These are phyloP conservation scores for Panthera uncia DNA, from an alignment of 2,113 vertebrate genomes.

Conservation along the genomic window DNA sequence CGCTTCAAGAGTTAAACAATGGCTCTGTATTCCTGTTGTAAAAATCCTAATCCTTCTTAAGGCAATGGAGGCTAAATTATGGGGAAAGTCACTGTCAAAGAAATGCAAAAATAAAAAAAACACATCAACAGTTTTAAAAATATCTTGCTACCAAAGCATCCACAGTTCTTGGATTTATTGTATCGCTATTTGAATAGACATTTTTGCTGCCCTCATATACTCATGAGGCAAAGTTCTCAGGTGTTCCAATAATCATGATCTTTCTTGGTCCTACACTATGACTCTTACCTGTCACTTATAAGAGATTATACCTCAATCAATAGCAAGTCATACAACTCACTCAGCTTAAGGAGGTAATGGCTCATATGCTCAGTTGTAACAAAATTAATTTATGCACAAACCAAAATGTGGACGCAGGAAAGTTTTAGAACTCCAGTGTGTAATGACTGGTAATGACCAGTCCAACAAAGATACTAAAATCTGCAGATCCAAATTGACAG, in stretches of 20 bases:
- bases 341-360: not conserved
- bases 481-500: not conserved
- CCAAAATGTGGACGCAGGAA: not conserved
- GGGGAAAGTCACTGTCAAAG: not conserved
- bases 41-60: constrained; percentile 32
- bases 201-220: not conserved
- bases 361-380: not conserved
- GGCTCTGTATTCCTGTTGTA: not conserved
- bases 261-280: not conserved
- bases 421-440: not conserved
- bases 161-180: not conserved
- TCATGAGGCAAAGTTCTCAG: not conserved
- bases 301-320: not conserved
- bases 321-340: not conserved
- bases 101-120: not conserved
- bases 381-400: not conserved
- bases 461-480: not conserved
- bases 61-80: not conserved
- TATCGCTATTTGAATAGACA: not conserved
- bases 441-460: not conserved
- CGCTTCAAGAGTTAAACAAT: not conserved
- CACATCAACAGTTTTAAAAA: not conserved
- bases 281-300: not conserved
- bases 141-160: not conserved
- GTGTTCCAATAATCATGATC: not conserved